Evolutionary conservation across 2,888 invertebrate species (phyloP), one percentile per base, ranked within the genome.

Genomic region (Heliconius sara): DNA sequence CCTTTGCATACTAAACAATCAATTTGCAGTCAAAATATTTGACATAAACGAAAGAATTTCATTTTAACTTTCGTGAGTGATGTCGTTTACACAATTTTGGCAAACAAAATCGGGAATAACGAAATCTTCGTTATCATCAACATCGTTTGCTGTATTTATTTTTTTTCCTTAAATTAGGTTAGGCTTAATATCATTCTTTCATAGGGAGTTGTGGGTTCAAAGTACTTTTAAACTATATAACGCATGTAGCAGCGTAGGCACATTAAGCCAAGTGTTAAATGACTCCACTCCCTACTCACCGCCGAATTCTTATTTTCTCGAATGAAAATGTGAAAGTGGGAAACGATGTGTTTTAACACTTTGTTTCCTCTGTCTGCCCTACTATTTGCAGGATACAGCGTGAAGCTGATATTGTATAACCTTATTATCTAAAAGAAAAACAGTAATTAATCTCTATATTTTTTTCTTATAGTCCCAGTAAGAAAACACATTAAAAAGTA

Each of bases 1-100:
- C 66, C 76, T 72, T 79, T 76, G 79, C 76, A 79, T 79, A 79
- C 79, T 79, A 79, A 79, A 57, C 71, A 67, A 77, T 72, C 76
- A 73, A 79, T 79, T 79, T 76, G 34, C 65, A 68, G 72, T 66
- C 30, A 73, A 76, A 79, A 73, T 76, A 76, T 79, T 76, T 57
- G 72, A 22, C 34, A 78, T 78, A 66, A 78, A 72, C 67, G 25
- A n/a, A 73, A 77, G 72, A 78, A 78, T 67, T 73, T 78, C 57
- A 78, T 78, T 57, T 73, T 34, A 78, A 57, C 52, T 73, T 66
- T 47, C 10, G 75, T 73, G 66, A 66, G 34, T 22, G 65, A 52
- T 25, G 52, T 52, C 72, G 72, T 27, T 75, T 74, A 34, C 78
- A 78, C 34, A 52, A 65, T 30, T 39, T 52, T 73, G 34, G 43